Conservation (phyloP, 2,113 vertebrate species). For the Leucopsar rothschildi region DNA sequence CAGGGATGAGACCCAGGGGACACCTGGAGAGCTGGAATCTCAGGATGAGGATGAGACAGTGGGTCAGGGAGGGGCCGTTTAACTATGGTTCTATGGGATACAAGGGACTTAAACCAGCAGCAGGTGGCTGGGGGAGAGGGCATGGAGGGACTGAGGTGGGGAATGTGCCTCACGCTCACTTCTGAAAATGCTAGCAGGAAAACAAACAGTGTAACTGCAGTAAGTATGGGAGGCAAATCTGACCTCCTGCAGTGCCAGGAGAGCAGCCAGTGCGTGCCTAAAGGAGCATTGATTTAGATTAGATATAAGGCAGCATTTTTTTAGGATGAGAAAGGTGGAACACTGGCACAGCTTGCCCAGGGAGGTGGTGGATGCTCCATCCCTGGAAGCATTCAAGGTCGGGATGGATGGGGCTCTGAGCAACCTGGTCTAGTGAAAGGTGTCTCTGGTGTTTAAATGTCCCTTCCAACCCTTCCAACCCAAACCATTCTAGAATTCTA, state of each 20-base stretch:
- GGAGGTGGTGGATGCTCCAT: background rate
- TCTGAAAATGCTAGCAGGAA: background rate
- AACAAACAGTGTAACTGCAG: background rate
- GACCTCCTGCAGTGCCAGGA: background rate
- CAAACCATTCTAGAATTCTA: background rate
- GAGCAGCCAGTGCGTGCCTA: background rate
- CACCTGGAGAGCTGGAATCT: background rate
- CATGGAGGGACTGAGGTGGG: background rate
- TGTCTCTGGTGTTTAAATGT: background rate
- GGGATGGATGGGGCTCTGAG: background rate
- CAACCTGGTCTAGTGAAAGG: background rate
- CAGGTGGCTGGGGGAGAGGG: background rate
- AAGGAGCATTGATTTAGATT: rapidly evolving
- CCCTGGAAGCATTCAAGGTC: background rate
- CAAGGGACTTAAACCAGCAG: background rate
- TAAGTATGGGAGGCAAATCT: background rate
- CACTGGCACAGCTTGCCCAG: background rate
- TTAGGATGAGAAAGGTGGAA: background rate
- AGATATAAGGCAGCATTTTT: background rate
- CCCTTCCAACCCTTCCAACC: background rate
- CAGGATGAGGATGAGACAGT: background rate
- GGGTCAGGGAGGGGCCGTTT: rapidly evolving
- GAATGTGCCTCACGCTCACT: background rate
- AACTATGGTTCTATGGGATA: background rate
- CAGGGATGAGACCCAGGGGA: background rate